Evolutionary conservation across 1,140 invertebrate genomes (phyloP).

Genomic region (Eufriesea mexicana): DNA sequence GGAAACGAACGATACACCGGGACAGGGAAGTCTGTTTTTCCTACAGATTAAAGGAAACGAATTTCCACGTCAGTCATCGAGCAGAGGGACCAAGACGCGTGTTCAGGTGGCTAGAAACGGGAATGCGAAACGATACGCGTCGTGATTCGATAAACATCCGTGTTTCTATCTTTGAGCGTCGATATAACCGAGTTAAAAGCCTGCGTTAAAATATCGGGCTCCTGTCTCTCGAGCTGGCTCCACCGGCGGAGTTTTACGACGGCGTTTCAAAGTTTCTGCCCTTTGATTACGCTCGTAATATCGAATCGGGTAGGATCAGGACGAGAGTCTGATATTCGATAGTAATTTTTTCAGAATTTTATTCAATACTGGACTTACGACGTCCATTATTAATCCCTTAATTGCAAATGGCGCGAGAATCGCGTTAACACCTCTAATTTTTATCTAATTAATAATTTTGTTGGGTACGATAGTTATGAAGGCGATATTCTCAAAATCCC

Average conservation of each 20-base stretch:
- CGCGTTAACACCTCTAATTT: no score
- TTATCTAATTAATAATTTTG: no score
- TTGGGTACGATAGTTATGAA: no score
- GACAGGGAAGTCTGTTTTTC: no score
- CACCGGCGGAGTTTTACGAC: not conserved
- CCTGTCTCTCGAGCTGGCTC: not conserved
- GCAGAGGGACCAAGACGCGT: no score
- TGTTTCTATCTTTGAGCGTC: constrained; percentile 30
- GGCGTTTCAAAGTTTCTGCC: not conserved
- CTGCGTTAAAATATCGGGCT: constrained; percentile 32
- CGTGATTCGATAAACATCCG: constrained; percentile 42
- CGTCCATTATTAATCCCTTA: not conserved
- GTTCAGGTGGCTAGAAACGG: not conserved
- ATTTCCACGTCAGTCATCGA: not conserved
- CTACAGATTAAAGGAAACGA: not conserved
- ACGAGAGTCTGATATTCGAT: not conserved
- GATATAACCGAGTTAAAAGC: constrained; percentile 17
- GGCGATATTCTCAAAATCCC: no score
- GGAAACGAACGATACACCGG: no score
- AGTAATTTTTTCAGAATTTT: not conserved
- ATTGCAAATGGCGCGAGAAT: no score
- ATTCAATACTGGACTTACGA: not conserved
- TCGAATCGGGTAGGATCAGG: not conserved
- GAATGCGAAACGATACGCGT: not conserved
- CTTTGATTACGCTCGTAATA: not conserved